Base-by-base conservation (phyloP, 2,888 invertebrate genomes). In the Ectemnius lituratus region DNA sequence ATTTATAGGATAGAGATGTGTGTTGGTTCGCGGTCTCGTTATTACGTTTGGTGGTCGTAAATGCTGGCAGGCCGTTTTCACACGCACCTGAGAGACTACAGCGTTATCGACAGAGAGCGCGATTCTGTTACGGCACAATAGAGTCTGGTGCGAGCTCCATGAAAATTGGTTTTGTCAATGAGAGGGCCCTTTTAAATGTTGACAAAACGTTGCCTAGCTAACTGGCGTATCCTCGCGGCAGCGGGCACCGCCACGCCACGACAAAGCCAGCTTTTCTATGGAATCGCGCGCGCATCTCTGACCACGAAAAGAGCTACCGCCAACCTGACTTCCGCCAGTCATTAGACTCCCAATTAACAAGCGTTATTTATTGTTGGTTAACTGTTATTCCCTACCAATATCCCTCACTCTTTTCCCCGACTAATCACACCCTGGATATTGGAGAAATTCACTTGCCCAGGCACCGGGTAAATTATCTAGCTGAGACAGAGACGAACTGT, bases 41-140 rank as follows among this genome's bases (percentile, higher is more conserved):
- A 81, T 81, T 81, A 75, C 81, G 77, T 81, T 82, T 77, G 75
- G 81, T 70, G 81, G 81, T 82, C 45, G 73, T 77, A 23, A 23
- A 37, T 37, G 37, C 6, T 11, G 2, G 5, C 37, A 1, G 37
- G 8, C 37, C 5, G 37, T 37, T 37, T 37, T 37, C 37, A 37
- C 37, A 37, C 37, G 37, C 37, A 37, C 11, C 37, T 6, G 37
- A 8, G 37, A 37, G 37, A 37, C 37, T 8, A 8, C 6, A 6
- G 37, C 37, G 37, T 0, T 11, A 11, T 4, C 37, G 37, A 37
- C 8, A 28, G n/a, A 11, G 28, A 60, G n/a, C 37, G 11, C 5
- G 16, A 16, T 46, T 45, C 14, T 18, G 27, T 20, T 46, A 16
- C 58, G 27, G 23, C 46, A 47, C 14, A 14, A 13, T 8, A 3